A percentile compares a stretch with the other conserved stretches of the same genome.
These are phyloP conservation scores for Myodes glareolus DNA, from an alignment of 2,113 vertebrate species.

Conservation along the genomic window DNA sequence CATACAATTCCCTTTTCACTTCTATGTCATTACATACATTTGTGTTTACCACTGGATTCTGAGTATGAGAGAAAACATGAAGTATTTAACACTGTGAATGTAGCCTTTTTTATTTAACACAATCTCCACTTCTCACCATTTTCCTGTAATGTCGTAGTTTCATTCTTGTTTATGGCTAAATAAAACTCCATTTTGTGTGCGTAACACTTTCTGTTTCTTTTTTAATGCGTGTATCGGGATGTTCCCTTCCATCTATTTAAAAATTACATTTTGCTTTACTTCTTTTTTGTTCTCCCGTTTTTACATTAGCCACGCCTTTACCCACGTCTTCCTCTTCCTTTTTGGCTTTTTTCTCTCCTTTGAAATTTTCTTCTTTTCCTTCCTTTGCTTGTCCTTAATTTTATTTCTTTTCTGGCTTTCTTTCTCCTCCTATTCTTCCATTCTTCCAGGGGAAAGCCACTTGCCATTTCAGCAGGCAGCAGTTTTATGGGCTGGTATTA, in stretches of 20 bases:
- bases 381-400: not conserved
- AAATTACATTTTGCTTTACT: not conserved
- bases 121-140: not conserved
- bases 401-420: not conserved
- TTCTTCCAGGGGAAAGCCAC: constrained; percentile 42
- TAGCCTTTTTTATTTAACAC: not conserved
- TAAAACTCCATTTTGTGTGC: not conserved
- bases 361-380: not conserved
- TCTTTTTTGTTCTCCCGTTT: not conserved
- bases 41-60: not conserved
- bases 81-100: not conserved
- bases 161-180: not conserved
- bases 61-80: not conserved
- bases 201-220: not conserved
- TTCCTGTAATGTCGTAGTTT: not conserved
- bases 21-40: not conserved
- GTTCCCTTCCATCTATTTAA: not conserved
- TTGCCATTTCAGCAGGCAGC: constrained; percentile 48
- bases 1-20: too few species aligned
- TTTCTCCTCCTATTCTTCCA: not conserved
- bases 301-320: not conserved
- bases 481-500: constrained; percentile 67
- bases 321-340: not conserved
- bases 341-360: not conserved
- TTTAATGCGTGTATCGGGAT: not conserved